Evolutionary conservation across 1,140 invertebrate genomes (phyloP).

Genomic region (Bombus affinis): DNA sequence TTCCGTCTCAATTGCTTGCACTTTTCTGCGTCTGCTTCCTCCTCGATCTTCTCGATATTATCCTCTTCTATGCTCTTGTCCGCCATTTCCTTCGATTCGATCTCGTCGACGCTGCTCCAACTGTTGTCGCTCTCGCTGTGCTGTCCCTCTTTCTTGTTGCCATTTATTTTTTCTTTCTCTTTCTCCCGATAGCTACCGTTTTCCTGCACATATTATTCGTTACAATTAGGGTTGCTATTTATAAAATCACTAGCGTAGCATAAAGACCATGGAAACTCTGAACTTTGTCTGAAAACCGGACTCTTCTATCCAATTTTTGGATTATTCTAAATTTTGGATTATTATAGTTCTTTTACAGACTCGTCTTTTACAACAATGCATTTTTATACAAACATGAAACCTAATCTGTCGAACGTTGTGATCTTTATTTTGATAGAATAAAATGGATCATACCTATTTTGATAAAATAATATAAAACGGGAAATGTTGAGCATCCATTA

Average conservation of each 20-base stretch:
- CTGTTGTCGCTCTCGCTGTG: slow-evolving; percentile 73
- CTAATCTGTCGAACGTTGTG: no score
- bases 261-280: no score
- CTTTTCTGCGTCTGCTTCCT: slow-evolving; percentile 1
- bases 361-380: no score
- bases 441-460: no score
- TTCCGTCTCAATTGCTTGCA: slow-evolving; percentile 46
- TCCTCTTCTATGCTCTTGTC: slow-evolving; percentile 49
- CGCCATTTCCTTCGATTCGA: slow-evolving; percentile 43
- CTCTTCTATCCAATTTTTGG: no score
- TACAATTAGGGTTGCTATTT: neutral
- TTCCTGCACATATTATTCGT: slow-evolving; percentile 27
- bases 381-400: no score
- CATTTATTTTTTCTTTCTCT: slow-evolving; percentile 44
- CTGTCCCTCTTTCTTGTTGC: slow-evolving; percentile 52
- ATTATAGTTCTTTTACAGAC: no score
- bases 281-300: no score
- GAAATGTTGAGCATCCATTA: no score
- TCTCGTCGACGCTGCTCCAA: slow-evolving; percentile 76
- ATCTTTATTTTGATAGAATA: no score
- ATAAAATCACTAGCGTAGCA: neutral
- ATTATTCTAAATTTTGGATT: no score
- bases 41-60: slow-evolving; percentile 28
- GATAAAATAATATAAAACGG: no score
- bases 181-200: slow-evolving; percentile 32